Conservation (phyloP, 1,140 invertebrate species). For the Macrosteles quadrilineatus region DNA sequence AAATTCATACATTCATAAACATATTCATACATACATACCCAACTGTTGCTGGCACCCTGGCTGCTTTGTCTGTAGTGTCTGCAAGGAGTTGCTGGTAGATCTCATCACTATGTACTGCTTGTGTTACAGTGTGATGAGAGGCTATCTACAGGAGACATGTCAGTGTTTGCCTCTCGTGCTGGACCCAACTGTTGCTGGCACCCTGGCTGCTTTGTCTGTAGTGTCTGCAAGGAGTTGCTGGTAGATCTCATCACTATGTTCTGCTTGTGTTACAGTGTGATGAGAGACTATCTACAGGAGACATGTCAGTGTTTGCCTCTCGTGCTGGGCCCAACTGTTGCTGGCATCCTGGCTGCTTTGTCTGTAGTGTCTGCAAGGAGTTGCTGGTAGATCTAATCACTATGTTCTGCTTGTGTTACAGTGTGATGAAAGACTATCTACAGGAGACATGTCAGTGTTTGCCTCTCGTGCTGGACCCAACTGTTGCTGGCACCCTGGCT, state of each 20-base stretch:
- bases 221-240: too few relatives aligned
- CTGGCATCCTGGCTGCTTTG: slow-evolving; percentile 81
- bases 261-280: slow-evolving; percentile 68
- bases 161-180: slow-evolving; percentile 84
- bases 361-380: slow-evolving; percentile 85
- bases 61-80: slow-evolving; percentile 89
- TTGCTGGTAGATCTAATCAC: too few relatives aligned
- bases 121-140: slow-evolving; percentile 75
- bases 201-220: slow-evolving; percentile 92
- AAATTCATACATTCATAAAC: too few relatives aligned
- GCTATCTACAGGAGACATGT: slow-evolving; percentile 84
- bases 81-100: too few relatives aligned
- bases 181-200: too few relatives aligned
- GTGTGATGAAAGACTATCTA: slow-evolving; percentile 79
- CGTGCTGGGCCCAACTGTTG: slow-evolving; percentile 66
- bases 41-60: too few relatives aligned
- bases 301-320: slow-evolving; percentile 88
- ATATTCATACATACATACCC: too few relatives aligned
- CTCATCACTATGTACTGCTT: slow-evolving; percentile 82
- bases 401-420: slow-evolving; percentile 55
- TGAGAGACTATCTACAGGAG: slow-evolving; percentile 75
- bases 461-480: slow-evolving; percentile 83
- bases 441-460: slow-evolving; percentile 88
- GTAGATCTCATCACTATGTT: too few relatives aligned
- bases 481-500: slow-evolving; percentile 88